These are phyloP conservation scores for Cryptocheilus praepositus DNA, from an alignment of 2,888 invertebrate species.

Conservation along the genomic window DNA sequence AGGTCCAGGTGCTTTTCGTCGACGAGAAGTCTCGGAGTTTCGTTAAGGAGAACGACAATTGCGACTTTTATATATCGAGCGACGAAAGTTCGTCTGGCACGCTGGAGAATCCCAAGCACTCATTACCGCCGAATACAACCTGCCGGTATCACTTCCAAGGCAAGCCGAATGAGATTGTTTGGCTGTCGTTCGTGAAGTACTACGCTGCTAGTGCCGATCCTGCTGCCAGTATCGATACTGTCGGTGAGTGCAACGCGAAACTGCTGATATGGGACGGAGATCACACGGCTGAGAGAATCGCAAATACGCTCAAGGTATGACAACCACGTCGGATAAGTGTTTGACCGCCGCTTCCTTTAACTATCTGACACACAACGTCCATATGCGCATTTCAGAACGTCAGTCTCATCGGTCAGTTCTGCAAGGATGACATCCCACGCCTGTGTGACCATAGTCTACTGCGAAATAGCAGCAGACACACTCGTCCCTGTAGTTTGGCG, in stretches of 20 bases:
- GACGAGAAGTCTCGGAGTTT: slow-evolving; percentile 86
- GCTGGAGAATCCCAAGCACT: slow-evolving; percentile 85
- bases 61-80: slow-evolving; percentile 85
- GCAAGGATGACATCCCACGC: slow-evolving; percentile 85
- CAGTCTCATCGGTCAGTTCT: slow-evolving; percentile 83
- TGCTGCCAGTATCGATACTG: slow-evolving; percentile 79
- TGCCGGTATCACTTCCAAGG: slow-evolving; percentile 88
- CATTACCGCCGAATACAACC: slow-evolving; percentile 87
- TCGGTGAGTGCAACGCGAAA: slow-evolving; percentile 84
- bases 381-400: slow-evolving; percentile 55
- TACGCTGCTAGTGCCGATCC: slow-evolving; percentile 83
- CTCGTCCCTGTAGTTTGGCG: slow-evolving; percentile 81
- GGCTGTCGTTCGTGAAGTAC: slow-evolving; percentile 90
- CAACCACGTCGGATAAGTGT: no score
- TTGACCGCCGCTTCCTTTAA: no score
- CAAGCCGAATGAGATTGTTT: slow-evolving; percentile 85
- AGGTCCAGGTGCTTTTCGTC: slow-evolving; percentile 86
- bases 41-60: slow-evolving; percentile 84
- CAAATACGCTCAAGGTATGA: slow-evolving; percentile 38
- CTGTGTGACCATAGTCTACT: slow-evolving; percentile 85
- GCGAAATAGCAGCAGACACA: slow-evolving; percentile 83
- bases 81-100: slow-evolving; percentile 85
- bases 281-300: slow-evolving; percentile 53
- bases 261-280: slow-evolving; percentile 86
- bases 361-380: no score